Base-by-base conservation (phyloP, 2,797 vertebrate species). In the Neostethus bicornis region DNA sequence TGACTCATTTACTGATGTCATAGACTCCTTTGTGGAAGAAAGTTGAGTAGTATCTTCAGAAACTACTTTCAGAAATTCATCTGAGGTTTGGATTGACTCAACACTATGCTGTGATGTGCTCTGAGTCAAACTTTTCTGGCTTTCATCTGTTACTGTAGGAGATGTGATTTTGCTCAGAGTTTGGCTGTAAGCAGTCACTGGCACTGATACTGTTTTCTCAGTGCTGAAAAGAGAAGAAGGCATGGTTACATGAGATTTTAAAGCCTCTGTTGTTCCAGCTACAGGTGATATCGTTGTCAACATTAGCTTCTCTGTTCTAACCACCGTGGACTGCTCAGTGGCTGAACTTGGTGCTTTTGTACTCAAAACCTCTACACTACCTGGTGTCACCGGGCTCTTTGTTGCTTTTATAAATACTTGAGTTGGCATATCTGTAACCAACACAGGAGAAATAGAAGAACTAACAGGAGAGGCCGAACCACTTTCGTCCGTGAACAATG, bases 91-190 rank as follows among this genome's bases (percentile, higher is more conserved):
- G 17, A 67, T 66, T 47, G 66, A 55, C 54, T 77, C 34, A 62
- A 45, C 19, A 63, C 21, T 46, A 28, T 53, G 39, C n/a, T 59
- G 64, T 42, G 50, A 48, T 37, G 65, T 76, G 38, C 43, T 73
- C 6, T 74, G 66, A 43, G 38, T 55, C 28, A 79, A 70, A n/a
- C 26, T 12, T 21, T 44, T 51, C 23, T 73, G 70, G 20, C 49
- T 75, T 51, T 77, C 66, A 57, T 77, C 60, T 31, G 73, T 79
- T 49, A 31, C 37, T 26, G 63, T 31, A 55, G 42, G 31, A 25
- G 55, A 55, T 41, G 53, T 57, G 0, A 19, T 4, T 44, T 38
- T 61, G 17, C 58, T 75, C 50, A 64, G 47, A 60, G 24, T 45
- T 21, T 70, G 43, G 14, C 37, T 79, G 24, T 41, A 50, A n/a